Base-by-base conservation (phyloP, 2,113 vertebrate species). In the Sprattus sprattus region DNA sequence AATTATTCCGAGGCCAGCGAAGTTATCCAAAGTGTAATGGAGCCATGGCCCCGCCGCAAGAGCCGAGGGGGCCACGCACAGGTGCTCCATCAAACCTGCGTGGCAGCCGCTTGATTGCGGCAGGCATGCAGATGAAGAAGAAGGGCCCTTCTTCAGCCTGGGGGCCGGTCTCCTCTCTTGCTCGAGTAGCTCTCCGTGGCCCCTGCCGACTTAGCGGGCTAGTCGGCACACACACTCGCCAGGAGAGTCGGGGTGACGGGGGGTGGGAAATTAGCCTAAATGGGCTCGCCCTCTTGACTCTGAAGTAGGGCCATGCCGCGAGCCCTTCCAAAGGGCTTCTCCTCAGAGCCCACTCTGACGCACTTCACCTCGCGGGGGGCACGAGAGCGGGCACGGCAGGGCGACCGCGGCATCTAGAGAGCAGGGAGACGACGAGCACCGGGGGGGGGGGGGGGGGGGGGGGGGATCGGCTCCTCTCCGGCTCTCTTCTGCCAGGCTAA, bases 11-110 rank as follows among this genome's bases (percentile, higher is more conserved):
- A 88, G 87, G 88, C 86, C 89, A 87, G 84, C 47, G 81, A 88
- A 90, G 89, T 88, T 90, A 89, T 89, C 82, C 75, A 86, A 89
- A 83, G 85, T 87, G 87, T 86, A 88, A 90, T 90, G 71, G 54
- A 84, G 87, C 84, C 28, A 45, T 10, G 44, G 82, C 60, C 32
- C 87, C 45, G 81, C 75, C 81, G 85, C 67, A 6, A 11, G 32
- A 75, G 9, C 28, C 57, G 50, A 39, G 57, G 67, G 82, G 64
- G 87, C 86, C 67, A 82, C 86, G 87, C 84, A 83, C 81, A 84
- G 86, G 81, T 82, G 67, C 86, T 91, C 83, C 87, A 89, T 91
- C 88, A 90, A 87, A 85, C 20, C 60, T 47, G 83, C 45, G 13
- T 87, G 89, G 88, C 89, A 89, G 85, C 84, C 87, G 84, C 84